Percentiles rank a stretch among this genome's conserved stretches.
These are phyloP conservation scores for Thera britannica DNA, from an alignment of 2,888 invertebrate genomes.

Conservation along the genomic window DNA sequence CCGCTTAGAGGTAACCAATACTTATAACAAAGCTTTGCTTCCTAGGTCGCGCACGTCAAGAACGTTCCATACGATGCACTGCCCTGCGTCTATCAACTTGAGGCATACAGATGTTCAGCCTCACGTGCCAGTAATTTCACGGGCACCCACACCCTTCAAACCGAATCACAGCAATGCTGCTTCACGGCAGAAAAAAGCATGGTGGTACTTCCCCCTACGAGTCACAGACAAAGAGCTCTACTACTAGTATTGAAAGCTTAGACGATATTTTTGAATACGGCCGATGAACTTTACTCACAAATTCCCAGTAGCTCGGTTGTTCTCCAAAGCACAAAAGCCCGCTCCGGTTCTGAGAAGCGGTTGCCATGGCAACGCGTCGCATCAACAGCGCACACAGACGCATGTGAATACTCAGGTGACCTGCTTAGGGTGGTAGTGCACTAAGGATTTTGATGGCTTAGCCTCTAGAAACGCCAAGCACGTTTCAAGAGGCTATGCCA, in stretches of 20 bases:
- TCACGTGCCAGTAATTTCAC: no score
- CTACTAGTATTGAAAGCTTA: not conserved
- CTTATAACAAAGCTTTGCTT: no score
- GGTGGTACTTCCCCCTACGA: no score
- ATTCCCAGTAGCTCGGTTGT: conserved; percentile 10
- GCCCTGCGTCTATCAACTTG: no score
- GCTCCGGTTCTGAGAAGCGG: conserved; percentile 74
- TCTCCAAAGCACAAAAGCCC: conserved; percentile 29
- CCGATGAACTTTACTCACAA: not conserved
- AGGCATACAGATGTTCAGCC: no score
- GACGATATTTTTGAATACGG: not conserved
- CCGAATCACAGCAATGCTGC: no score
- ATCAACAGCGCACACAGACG: conserved; percentile 69
- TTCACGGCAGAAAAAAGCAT: no score
- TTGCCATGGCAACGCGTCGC: conserved; percentile 78
- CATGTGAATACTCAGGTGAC: conserved; percentile 78
- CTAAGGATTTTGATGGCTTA: not conserved
- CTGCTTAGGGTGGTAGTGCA: conserved; percentile 42
- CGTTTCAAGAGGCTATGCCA: not conserved
- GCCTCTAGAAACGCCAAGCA: not conserved
- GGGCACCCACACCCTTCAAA: no score
- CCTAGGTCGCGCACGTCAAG: no score
- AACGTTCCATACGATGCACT: no score
- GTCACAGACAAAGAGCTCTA: no score
- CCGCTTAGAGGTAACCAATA: no score